phyloP scores from a whole-genome alignment of 2,113 vertebrate genomes.

The Thymallus thymallus region DNA sequence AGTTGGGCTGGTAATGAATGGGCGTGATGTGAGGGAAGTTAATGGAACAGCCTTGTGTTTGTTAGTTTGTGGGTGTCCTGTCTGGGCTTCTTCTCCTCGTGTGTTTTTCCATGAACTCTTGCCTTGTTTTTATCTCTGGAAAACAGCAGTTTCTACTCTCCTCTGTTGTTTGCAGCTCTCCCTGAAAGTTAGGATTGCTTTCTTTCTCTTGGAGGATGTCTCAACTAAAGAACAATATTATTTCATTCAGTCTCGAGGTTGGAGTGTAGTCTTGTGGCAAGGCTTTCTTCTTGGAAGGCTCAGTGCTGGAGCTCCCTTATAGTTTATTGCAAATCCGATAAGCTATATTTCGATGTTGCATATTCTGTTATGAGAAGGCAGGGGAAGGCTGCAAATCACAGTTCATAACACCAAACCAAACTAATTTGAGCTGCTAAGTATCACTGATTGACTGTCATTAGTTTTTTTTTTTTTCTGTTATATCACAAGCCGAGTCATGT shows the following conservation, averaged over 20 bases:
- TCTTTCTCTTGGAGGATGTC: background rate
- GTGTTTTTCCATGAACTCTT: too few species aligned
- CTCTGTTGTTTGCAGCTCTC: background rate
- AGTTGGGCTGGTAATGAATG: slow-evolving; percentile 6
- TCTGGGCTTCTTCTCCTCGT: too few species aligned
- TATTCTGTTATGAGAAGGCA: background rate
- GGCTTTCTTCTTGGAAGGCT: background rate
- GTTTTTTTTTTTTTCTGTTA: background rate
- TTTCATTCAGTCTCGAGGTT: too few species aligned
- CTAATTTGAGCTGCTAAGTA: background rate
- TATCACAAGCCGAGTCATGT: background rate
- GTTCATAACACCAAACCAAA: background rate
- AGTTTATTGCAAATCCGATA: background rate
- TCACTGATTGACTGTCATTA: background rate
- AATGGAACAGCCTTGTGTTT: background rate
- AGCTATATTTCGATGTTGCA: too few species aligned
- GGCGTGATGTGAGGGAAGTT: background rate
- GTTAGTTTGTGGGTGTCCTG: too few species aligned
- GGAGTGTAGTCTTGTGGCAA: background rate
- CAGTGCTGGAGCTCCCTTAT: background rate
- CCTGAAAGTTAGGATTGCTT: background rate
- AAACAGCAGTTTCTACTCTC: background rate
- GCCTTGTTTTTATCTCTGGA: too few species aligned
- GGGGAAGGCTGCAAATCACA: background rate
- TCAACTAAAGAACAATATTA: too few species aligned